Base-by-base conservation (phyloP, 2,797 vertebrate species). In the Chaetodon trifasciatus region DNA sequence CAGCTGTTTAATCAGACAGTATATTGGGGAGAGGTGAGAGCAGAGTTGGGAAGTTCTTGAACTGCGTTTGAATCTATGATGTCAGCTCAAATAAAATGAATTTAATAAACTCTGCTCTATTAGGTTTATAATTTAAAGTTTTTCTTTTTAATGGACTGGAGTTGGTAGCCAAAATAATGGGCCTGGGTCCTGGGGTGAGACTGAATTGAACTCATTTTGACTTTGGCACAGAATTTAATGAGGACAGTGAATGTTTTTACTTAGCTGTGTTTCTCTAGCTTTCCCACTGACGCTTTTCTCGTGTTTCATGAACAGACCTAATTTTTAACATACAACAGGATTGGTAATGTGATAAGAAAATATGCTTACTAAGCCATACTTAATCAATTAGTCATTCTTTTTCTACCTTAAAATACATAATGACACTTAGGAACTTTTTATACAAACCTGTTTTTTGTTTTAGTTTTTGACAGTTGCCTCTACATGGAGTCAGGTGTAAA, bases 51-150 rank as follows among this genome's bases (percentile, higher is more conserved):
- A 78, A 61, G 12, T 61, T 10, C 39, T 60, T 70, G 17, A 68
- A 52, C 21, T 74, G 21, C 19, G 65, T 52, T 49, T 58, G 8
- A 62, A 57, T 78, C 35, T 13, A 28, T 87, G 68, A 78, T 61
- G 75, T 85, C 80, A 79, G 23, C 37, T 47, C 79, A 13, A n/a
- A 40, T 64, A 60, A 56, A 81, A 69, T 55, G 0, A 61, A 78
- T 76, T 57, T 39, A 64, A 72, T 83, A 49, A 70, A 64, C 4
- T 66, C 55, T n/a, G 52, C 11, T 74, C 62, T 53, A 60, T 70
- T 78, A 44, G 11, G 21, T 44, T 62, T 70, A 49, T 55, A 44
- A 58, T 63, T 66, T 11, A 1, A 24, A 32, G 9, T 71, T 55
- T 57, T 49, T 58, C 39, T 62, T 49, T 81, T 68, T 78, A 52